Conservation (phyloP, 2,797 vertebrate species). For the Steatocranus sp. region DNA sequence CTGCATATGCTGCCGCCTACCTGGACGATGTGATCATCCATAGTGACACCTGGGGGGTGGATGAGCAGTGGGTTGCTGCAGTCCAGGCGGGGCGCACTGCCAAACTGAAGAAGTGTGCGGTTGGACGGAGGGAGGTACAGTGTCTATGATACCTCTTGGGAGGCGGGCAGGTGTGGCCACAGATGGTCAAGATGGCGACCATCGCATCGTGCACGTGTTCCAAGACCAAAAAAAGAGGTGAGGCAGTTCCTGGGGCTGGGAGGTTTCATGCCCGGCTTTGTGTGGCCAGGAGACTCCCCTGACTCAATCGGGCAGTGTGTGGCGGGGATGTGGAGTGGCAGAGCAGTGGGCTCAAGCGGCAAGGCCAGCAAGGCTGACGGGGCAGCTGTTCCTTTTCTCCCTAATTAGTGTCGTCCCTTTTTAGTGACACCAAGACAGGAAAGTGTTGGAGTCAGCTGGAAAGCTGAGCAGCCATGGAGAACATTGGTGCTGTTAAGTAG, state of each 20-base stretch:
- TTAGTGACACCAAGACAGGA: background rate
- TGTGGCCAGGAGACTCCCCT: background rate
- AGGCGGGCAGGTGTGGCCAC: background rate
- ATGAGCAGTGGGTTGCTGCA: background rate
- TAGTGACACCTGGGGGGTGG: background rate
- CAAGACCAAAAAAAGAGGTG: background rate
- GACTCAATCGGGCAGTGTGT: background rate
- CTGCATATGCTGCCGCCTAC: background rate
- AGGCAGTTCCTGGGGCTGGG: background rate
- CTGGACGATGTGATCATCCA: background rate
- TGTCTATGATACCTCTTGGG: background rate
- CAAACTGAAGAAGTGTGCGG: background rate
- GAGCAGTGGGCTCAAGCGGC: background rate
- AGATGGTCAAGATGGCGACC: background rate
- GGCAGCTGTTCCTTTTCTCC: background rate
- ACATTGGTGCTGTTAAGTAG: background rate
- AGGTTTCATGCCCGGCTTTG: background rate
- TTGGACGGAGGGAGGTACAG: background rate
- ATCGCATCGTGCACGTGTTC: background rate
- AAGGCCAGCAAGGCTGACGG: background rate
- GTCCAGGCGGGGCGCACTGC: background rate
- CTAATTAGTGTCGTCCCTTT: background rate
- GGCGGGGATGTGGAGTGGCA: background rate
- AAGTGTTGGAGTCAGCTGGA: background rate
- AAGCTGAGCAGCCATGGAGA: background rate